A percentile compares a stretch with the other conserved stretches of the same genome.
Evolutionary conservation across 2,888 invertebrate genomes (phyloP).

Genomic region (Drosophila greeni): DNA sequence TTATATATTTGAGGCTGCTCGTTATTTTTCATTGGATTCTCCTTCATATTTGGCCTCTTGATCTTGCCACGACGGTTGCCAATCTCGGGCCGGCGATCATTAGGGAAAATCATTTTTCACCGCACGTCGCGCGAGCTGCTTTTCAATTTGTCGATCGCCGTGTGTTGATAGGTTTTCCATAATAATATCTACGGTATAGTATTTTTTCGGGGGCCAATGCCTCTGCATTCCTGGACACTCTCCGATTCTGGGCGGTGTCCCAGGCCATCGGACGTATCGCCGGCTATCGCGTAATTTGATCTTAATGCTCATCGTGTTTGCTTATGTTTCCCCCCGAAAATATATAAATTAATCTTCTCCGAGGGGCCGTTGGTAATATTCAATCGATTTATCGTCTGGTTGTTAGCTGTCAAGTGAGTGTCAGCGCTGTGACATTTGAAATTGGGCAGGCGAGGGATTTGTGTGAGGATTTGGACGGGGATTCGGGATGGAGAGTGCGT

Average conservation of each 20-base stretch:
- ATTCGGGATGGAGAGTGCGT: constrained; percentile 54
- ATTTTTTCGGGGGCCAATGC: constrained; percentile 40
- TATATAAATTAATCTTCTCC: constrained; percentile 62
- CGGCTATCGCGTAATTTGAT: constrained; percentile 68
- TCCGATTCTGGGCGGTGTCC: constrained; percentile 41
- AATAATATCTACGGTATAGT: neutral
- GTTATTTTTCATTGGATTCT: constrained; percentile 67
- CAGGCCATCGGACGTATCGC: constrained; percentile 46
- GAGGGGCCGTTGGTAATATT: constrained; percentile 52
- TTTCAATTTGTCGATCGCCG: constrained; percentile 40
- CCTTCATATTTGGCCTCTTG: constrained; percentile 72
- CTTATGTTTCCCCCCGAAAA: constrained; percentile 42
- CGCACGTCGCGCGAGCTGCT: constrained; percentile 47
- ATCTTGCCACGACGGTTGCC: constrained; percentile 42
- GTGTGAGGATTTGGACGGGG: constrained; percentile 22
- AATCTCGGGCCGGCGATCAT: constrained; percentile 49
- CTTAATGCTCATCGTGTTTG: constrained; percentile 71
- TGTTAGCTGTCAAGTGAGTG: constrained; percentile 70
- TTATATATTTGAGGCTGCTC: constrained; percentile 70
- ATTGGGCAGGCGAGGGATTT: constrained; percentile 68
- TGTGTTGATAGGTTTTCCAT: constrained; percentile 32
- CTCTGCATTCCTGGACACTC: constrained; percentile 45
- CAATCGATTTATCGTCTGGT: constrained; percentile 67
- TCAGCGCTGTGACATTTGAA: constrained; percentile 66
- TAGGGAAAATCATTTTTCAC: constrained; percentile 63